Conservation (phyloP, 2,888 invertebrate genomes). For the Apamea sordens region DNA sequence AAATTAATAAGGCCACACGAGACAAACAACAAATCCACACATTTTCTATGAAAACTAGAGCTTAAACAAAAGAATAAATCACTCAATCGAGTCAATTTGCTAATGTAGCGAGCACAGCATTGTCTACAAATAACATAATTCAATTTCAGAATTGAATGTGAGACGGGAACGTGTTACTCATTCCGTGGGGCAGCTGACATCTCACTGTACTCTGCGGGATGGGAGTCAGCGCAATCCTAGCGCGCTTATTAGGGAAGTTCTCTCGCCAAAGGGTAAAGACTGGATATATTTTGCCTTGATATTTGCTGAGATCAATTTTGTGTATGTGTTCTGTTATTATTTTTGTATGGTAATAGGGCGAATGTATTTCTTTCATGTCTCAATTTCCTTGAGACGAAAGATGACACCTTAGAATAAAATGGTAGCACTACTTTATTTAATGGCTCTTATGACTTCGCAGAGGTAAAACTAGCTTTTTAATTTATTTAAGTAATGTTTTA, state of each 20-base stretch:
- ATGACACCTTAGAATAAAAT: not conserved
- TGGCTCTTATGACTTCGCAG: not conserved
- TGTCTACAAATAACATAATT: slow-evolving; percentile 49
- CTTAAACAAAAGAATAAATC: slow-evolving; percentile 40
- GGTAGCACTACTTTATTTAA: not conserved
- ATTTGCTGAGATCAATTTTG: slow-evolving; percentile 4
- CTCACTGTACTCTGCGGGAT: slow-evolving; percentile 19
- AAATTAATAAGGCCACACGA: not conserved
- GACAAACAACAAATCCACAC: slow-evolving; percentile 3
- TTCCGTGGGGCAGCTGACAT: slow-evolving; percentile 60
- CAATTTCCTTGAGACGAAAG: not conserved
- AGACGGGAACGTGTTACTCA: slow-evolving; percentile 33
- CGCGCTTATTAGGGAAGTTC: slow-evolving; percentile 42
- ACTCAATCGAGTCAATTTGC: slow-evolving; percentile 53
- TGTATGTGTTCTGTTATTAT: not conserved
- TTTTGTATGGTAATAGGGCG: slow-evolving; percentile 10
- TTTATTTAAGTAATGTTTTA: not conserved
- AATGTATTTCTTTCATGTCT: slow-evolving; percentile 12
- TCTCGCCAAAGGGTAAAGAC: slow-evolving; percentile 68
- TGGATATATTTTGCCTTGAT: not conserved
- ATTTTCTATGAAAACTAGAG: slow-evolving; percentile 15
- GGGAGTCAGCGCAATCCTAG: slow-evolving; percentile 4
- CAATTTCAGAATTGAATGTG: slow-evolving; percentile 49
- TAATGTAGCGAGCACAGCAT: slow-evolving; percentile 53
- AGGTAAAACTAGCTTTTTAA: not conserved